Conservation (phyloP, 2,113 vertebrate species). For the Osmerus mordax region DNA sequence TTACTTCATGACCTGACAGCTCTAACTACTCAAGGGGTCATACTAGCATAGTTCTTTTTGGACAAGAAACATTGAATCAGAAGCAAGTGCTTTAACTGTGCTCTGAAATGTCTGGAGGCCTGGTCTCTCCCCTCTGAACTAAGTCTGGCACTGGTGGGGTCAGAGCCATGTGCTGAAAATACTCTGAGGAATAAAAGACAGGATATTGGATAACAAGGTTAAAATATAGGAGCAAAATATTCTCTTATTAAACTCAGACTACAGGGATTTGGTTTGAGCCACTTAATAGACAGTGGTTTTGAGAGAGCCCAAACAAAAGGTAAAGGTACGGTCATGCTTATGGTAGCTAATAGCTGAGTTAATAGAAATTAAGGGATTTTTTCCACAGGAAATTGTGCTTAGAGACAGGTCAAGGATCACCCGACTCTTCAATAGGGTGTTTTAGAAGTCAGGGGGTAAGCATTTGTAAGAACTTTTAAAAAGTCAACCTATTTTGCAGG, state of each 20-base stretch:
- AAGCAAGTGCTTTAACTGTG: conserved; percentile 5
- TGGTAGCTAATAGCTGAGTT: conserved; percentile 68
- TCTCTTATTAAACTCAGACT: conserved; percentile 70
- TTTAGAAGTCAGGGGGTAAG: conserved; percentile 52
- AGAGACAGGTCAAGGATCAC: conserved; percentile 68
- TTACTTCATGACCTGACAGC: too few species aligned
- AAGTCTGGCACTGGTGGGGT: conserved; percentile 24
- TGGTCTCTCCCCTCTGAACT: conserved; percentile 38
- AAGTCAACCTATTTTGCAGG: conserved; percentile 24
- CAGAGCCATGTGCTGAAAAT: conserved; percentile 41
- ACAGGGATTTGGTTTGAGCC: conserved; percentile 68
- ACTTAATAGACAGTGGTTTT: conserved; percentile 70
- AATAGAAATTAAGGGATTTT: conserved; percentile 67
- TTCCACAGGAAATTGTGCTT: conserved; percentile 74
- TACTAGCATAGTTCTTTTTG: too few species aligned
- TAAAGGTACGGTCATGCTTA: conserved; percentile 70
- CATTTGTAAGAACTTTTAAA: conserved; percentile 44
- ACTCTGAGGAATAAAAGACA: conserved; percentile 49
- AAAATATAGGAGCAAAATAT: conserved; percentile 65
- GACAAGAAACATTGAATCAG: too few species aligned
- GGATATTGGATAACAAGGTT: conserved; percentile 75
- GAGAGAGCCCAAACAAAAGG: conserved; percentile 66
- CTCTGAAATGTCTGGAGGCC: not conserved
- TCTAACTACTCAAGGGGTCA: too few species aligned
- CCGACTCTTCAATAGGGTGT: conserved; percentile 50